Evolutionary conservation across 2,888 invertebrate species (phyloP).

Genomic region (Mesorhabditis belari): DNA sequence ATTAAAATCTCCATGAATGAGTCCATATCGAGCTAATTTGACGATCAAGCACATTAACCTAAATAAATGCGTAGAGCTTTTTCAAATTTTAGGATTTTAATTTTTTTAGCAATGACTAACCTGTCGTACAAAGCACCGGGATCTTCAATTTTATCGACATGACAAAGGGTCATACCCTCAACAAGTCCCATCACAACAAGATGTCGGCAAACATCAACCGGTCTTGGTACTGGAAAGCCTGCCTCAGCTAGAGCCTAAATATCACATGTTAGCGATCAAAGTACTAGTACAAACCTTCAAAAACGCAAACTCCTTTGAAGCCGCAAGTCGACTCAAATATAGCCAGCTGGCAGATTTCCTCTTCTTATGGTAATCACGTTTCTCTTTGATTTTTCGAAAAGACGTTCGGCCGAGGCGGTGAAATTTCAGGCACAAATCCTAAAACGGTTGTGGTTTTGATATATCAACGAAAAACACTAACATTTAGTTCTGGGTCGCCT

Average conservation of each 20-base stretch:
- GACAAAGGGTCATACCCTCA: slow-evolving; percentile 58
- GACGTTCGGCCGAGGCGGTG: slow-evolving; percentile 83
- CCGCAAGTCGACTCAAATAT: slow-evolving; percentile 88
- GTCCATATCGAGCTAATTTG: slow-evolving; percentile 81
- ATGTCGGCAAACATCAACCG: slow-evolving; percentile 84
- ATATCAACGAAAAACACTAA: neutral
- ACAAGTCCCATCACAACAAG: slow-evolving; percentile 93
- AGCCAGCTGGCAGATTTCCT: slow-evolving; percentile 82
- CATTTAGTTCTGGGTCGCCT: slow-evolving; percentile 45
- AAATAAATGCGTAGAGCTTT: neutral
- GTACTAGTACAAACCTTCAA: slow-evolving; percentile 65
- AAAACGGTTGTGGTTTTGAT: slow-evolving; percentile 54
- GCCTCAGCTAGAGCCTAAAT: slow-evolving; percentile 71
- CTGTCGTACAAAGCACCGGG: slow-evolving; percentile 72
- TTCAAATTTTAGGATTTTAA: neutral
- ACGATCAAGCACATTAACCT: slow-evolving; percentile 82
- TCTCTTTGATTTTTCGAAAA: slow-evolving; percentile 87
- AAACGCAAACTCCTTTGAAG: slow-evolving; percentile 79
- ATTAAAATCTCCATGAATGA: slow-evolving; percentile 98
- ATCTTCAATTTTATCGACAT: slow-evolving; percentile 36
- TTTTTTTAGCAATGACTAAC: slow-evolving; percentile 2
- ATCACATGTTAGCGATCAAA: neutral
- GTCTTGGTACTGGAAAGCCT: slow-evolving; percentile 87
- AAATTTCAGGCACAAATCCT: slow-evolving; percentile 75
- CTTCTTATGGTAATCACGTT: slow-evolving; percentile 90